Evolutionary conservation across 1,140 invertebrate genomes (phyloP).

Genomic region (Pentalonia nigronervosa): DNA sequence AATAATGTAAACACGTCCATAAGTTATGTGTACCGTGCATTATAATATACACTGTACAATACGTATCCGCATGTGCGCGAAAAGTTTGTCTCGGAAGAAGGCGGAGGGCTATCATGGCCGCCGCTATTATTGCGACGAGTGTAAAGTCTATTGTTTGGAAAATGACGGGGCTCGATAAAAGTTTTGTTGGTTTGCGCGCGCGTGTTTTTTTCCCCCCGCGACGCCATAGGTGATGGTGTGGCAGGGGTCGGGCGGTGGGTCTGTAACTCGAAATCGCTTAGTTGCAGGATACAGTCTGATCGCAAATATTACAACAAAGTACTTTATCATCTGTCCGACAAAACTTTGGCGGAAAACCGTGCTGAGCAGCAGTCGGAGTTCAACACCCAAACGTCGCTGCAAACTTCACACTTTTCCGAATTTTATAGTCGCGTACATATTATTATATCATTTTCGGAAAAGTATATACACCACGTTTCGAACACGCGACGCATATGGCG

Average conservation of each 20-base stretch:
- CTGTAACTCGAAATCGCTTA: constrained; percentile 14
- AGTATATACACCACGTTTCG: not conserved
- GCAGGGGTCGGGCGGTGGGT: not conserved
- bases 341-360: not conserved
- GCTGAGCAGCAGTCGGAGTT: not conserved
- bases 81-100: not conserved
- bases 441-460: not conserved
- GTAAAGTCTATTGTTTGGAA: constrained; percentile 42
- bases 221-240: no score
- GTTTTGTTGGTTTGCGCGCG: not conserved
- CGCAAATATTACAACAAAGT: not conserved
- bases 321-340: constrained; percentile 5
- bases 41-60: not conserved
- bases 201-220: not conserved
- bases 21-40: no score
- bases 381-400: not conserved
- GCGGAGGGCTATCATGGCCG: not conserved
- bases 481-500: not conserved
- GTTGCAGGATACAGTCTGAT: not conserved
- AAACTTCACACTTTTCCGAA: not conserved
- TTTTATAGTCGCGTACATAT: not conserved
- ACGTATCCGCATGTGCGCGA: not conserved
- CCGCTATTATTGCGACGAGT: not conserved
- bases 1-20: no score
- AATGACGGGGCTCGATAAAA: constrained; percentile 20